Percentiles rank a stretch among this genome's conserved stretches.
phyloP scores from a whole-genome alignment of 2,888 invertebrate species.

The Cantharis flavilabris region DNA sequence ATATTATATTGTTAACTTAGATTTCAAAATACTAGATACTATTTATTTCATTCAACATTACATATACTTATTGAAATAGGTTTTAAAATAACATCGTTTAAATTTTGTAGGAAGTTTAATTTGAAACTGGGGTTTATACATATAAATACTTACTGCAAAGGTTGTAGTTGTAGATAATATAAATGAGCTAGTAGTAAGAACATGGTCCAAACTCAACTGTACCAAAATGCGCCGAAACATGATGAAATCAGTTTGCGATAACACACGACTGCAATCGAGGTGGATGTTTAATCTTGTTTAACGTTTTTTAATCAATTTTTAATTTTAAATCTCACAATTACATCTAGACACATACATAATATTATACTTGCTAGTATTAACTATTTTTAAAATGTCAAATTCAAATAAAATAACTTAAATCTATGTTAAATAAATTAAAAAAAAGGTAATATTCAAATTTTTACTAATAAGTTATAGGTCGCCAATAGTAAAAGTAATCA shows the following conservation, averaged over 20 bases:
- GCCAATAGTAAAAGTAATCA: no score
- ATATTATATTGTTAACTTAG: no score
- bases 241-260: not conserved
- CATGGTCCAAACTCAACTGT: not conserved
- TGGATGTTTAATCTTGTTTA: not conserved
- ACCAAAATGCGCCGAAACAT: not conserved
- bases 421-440: no score
- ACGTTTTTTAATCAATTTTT: not conserved
- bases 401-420: no score
- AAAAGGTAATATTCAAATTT: no score
- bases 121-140: not conserved
- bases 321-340: not conserved
- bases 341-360: not conserved
- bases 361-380: no score
- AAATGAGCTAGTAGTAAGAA: not conserved
- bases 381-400: no score
- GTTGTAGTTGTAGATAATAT: not conserved
- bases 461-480: no score
- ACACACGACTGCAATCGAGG: not conserved
- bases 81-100: not conserved
- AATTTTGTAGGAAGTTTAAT: not conserved
- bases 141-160: not conserved
- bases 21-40: no score
- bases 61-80: no score
- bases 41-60: no score